Evolutionary conservation across 2,113 vertebrate genomes (phyloP).

Genomic region (Taurulus bubalis): DNA sequence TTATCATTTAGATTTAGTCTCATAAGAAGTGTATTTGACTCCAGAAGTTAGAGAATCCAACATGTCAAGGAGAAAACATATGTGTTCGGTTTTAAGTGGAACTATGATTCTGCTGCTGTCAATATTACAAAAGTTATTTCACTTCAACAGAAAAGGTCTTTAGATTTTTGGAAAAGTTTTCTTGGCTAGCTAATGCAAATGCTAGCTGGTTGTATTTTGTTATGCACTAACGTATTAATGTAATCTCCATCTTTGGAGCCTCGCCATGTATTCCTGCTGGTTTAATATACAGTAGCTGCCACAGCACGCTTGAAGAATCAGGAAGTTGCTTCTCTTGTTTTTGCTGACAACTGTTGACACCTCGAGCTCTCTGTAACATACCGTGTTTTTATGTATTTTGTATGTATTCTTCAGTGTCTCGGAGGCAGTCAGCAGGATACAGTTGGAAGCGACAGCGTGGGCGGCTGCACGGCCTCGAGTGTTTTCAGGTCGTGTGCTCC

Average conservation of each 20-base stretch:
- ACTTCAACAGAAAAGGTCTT: not conserved
- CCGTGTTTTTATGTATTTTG: not conserved
- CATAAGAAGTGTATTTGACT: too few species aligned
- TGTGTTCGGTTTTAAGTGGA: not conserved
- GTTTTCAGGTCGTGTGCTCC: not conserved
- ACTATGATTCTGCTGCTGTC: not conserved
- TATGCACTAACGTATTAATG: too few species aligned
- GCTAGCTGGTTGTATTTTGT: too few species aligned
- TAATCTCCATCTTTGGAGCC: not conserved
- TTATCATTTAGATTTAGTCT: too few species aligned
- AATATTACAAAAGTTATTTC: not conserved
- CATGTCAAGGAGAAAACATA: not conserved
- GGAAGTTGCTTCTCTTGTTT: not conserved
- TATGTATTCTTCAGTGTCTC: not conserved
- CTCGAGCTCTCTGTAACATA: not conserved
- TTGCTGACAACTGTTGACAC: not conserved
- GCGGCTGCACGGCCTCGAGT: not conserved
- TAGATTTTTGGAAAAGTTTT: not conserved
- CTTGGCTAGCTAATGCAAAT: not conserved
- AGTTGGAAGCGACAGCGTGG: not conserved
- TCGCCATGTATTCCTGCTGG: not conserved
- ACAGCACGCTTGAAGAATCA: not conserved
- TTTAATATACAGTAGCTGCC: not conserved
- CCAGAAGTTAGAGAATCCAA: too few species aligned
- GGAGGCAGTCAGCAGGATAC: not conserved